Base-by-base conservation (phyloP, 2,113 vertebrate species). In the Psilopogon haemacephalus region DNA sequence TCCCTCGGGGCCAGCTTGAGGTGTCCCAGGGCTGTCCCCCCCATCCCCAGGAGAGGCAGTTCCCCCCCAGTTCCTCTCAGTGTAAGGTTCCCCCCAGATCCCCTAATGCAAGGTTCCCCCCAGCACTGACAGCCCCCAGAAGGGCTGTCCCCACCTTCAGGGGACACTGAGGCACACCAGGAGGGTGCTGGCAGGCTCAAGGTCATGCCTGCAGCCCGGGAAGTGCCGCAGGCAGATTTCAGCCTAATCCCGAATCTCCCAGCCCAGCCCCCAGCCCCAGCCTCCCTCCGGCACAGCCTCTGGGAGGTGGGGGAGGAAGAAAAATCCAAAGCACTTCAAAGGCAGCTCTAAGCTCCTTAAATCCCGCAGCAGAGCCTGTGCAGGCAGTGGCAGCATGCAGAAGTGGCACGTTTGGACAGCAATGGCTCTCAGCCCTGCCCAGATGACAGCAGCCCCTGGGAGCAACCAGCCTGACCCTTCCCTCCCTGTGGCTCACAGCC, bases 321-420 rank as follows among this genome's bases (percentile, higher is more conserved):
- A 83, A 78, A 18, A 77, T 24, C 44, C 65, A 64, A 90, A 94
- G 65, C 71, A 65, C 93, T 93, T 93, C 91, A 92, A 96, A 96
- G 94, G 89, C 89, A 96, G 89, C 24, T 3, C 55, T 91, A 94
- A 96, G 3, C 70, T 73, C 78, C 68, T 82, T 85, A 92, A 92
- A 96, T 93, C 94, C 78, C 4, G 3, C 5, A 1, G 15, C 1
- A 37, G 48, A 70, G 62, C 26, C 44, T 38, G 79, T 70, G 6
- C 17, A 56, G 82, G 19, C 44, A 27, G 70, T 2, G 37, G 64
- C 44, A 3, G 40, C 59, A 8, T 2, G 48, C 1, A 2, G 86
- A 70, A 67, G 38, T 52, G 62, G 56, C n/a, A 20, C 21, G 5
- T 44, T 35, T 5, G 13, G 48, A 26, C 27, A 60, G 56, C 20